phyloP scores from a whole-genome alignment of 2,888 invertebrate genomes.

The Brachyopa scutellaris region DNA sequence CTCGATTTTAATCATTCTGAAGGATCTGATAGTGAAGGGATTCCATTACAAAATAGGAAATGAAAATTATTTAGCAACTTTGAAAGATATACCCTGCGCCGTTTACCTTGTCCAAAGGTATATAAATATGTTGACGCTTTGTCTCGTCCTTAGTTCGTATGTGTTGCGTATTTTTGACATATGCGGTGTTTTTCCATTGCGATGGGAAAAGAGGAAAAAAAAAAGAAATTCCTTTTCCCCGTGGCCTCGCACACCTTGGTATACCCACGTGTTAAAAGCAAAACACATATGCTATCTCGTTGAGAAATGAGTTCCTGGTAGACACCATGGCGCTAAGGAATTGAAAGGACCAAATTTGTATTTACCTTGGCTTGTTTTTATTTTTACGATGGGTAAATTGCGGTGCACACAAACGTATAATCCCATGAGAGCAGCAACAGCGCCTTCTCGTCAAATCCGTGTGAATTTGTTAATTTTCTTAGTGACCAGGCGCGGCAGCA shows the following conservation, averaged over 20 bases:
- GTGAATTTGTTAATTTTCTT: conserved; percentile 55
- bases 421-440: conserved; percentile 37
- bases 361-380: conserved; percentile 27
- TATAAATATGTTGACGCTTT: not conserved
- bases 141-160: conserved; percentile 16
- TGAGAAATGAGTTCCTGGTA: conserved; percentile 22
- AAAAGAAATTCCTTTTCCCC: conserved; percentile 39
- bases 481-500: not conserved
- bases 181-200: conserved; percentile 63
- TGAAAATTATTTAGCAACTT: too few relatives aligned
- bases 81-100: too few relatives aligned
- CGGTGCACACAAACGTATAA: conserved; percentile 42
- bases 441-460: conserved; percentile 61
- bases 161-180: conserved; percentile 66
- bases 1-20: too few relatives aligned
- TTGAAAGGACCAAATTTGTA: conserved; percentile 11
- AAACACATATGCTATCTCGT: conserved; percentile 41
- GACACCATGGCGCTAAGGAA: conserved; percentile 63
- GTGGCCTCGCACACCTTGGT: conserved; percentile 25
- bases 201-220: too few relatives aligned
- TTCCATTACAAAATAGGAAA: too few relatives aligned
- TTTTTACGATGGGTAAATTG: conserved; percentile 51
- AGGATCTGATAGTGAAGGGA: too few relatives aligned
- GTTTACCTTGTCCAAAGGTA: too few relatives aligned
- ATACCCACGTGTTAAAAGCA: conserved; percentile 41